phyloP scores from a whole-genome alignment of 2,113 vertebrate genomes.

The zebrafish (Danio rerio) region DNA sequence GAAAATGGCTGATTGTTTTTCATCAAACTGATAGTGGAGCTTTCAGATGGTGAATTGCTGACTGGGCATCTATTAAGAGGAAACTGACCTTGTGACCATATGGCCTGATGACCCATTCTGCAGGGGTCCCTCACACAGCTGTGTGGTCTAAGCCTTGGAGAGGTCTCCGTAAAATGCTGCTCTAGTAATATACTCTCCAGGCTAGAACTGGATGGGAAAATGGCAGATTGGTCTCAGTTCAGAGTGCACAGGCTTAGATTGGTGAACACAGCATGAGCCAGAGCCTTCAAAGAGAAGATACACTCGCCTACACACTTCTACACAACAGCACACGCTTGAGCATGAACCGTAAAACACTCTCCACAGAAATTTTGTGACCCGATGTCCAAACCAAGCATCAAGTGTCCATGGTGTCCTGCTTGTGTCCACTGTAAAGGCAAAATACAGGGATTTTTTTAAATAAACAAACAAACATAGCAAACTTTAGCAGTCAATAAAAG shows the following conservation, averaged over 20 bases:
- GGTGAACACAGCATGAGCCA: not conserved
- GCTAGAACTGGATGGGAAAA: not conserved
- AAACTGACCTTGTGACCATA: constrained; percentile 10
- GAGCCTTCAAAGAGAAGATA: constrained; percentile 9
- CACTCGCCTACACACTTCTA: not conserved
- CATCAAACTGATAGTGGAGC: not conserved
- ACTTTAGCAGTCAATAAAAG: no score
- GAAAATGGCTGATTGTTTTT: not conserved
- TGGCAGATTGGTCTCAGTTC: constrained; percentile 10
- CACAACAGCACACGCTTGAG: not conserved
- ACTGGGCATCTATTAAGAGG: not conserved
- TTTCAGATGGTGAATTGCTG: not conserved
- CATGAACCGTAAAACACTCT: not conserved
- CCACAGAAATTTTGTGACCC: not conserved
- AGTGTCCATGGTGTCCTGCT: not conserved
- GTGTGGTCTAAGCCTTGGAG: constrained; percentile 25
- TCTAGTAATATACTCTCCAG: constrained; percentile 1
- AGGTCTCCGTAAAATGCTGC: constrained; percentile 12
- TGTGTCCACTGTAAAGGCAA: not conserved
- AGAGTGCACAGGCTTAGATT: not conserved
- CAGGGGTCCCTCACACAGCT: not conserved
- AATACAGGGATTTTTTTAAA: no score
- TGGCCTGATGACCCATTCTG: not conserved
- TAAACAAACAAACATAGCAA: no score
- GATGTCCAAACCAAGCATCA: not conserved